Evolutionary conservation across 2,797 vertebrate genomes (phyloP).

Genomic region (Sebastes baramenuke): DNA sequence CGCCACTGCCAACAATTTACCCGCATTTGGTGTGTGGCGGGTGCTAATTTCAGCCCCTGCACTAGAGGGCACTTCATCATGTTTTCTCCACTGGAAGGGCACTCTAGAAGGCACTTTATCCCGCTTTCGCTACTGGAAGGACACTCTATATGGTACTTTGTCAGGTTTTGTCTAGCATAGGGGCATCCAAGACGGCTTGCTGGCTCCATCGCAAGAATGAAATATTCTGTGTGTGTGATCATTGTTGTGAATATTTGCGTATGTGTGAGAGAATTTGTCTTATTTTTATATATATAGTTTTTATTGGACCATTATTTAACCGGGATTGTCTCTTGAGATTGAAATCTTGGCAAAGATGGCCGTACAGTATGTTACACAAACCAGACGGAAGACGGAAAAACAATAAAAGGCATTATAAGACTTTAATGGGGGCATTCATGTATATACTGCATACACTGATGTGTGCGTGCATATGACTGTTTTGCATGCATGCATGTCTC

Average conservation of each 20-base stretch:
- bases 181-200: neutral
- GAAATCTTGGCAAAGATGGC: slow-evolving; percentile 2
- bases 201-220: neutral
- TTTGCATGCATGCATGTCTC: slow-evolving; percentile 20
- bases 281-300: neutral
- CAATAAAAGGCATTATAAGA: neutral
- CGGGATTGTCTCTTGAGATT: slow-evolving; percentile 3
- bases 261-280: neutral
- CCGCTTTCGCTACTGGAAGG: no score
- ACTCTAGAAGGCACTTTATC: no score
- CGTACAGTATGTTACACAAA: neutral
- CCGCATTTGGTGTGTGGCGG: no score
- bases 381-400: neutral
- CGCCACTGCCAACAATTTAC: no score
- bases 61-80: no score
- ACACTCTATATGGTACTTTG: no score
- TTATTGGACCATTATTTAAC: slow-evolving; percentile 2
- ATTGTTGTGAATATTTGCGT: slow-evolving; percentile 16
- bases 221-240: slow-evolving; percentile 3
- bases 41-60: no score
- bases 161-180: no score
- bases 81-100: no score
- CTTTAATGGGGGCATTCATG: neutral
- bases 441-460: neutral
- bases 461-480: slow-evolving; percentile 12